Percentiles rank a stretch among this genome's conserved stretches.
Conservation (phyloP, 2,113 vertebrate species). For the Dunckerocampus dactyliophorus region DNA sequence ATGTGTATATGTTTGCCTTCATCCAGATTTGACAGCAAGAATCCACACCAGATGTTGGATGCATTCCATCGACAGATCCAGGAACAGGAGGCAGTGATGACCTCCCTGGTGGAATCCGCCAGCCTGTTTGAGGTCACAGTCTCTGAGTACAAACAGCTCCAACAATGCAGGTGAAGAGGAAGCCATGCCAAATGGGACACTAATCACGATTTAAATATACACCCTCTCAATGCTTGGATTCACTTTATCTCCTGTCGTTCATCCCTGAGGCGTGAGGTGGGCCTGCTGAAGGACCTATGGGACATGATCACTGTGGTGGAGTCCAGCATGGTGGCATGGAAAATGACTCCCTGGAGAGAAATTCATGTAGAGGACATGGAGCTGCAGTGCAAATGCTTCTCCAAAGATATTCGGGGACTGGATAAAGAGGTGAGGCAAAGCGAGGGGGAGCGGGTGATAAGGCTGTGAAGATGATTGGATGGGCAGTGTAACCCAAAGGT, state of each 20-base stretch:
- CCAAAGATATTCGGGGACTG: conserved; percentile 78
- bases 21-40: conserved; percentile 78
- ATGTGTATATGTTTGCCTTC: conserved; percentile 3
- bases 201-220: conserved; percentile 15
- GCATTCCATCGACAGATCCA: conserved; percentile 77
- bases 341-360: conserved; percentile 80
- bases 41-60: conserved; percentile 80
- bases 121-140: conserved; percentile 86
- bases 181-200: conserved; percentile 12
- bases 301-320: conserved; percentile 79
- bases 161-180: conserved; percentile 80
- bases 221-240: conserved; percentile 9
- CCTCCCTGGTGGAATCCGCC: conserved; percentile 79
- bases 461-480: not conserved
- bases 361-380: conserved; percentile 91
- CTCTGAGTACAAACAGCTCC: conserved; percentile 85
- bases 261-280: conserved; percentile 62
- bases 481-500: no score
- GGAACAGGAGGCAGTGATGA: conserved; percentile 81
- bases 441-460: conserved; percentile 25
- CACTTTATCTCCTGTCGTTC: not conserved
- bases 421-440: conserved; percentile 83
- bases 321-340: conserved; percentile 81
- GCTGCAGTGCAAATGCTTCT: conserved; percentile 82
- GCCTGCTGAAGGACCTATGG: conserved; percentile 84